Conservation (phyloP, 2,113 vertebrate species). For the Argyrosomus japonicus region DNA sequence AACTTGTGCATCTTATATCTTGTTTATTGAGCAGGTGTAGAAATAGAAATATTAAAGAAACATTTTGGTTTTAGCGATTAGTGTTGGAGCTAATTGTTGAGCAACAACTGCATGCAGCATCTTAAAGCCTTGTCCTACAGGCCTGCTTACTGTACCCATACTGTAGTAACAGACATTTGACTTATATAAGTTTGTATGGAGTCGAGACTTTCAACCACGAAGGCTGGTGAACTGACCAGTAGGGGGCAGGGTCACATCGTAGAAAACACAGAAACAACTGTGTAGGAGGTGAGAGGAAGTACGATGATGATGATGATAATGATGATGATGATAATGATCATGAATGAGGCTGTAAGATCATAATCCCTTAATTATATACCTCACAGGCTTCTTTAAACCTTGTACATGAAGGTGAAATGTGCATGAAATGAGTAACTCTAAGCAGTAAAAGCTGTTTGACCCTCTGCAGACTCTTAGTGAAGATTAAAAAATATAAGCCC, state of each 20-base stretch:
- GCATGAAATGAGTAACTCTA: constrained; percentile 28
- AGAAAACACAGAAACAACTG: constrained; percentile 4
- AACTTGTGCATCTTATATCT: not conserved
- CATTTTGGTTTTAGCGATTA: not conserved
- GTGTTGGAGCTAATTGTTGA: not conserved
- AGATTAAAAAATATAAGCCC: not conserved
- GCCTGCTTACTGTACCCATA: not conserved
- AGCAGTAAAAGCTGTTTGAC: constrained; percentile 13
- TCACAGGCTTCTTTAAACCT: not conserved
- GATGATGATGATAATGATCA: constrained; percentile 29
- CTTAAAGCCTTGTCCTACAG: not conserved
- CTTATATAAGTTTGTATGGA: not conserved
- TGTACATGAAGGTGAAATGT: constrained; percentile 52
- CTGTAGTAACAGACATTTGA: too few relatives aligned
- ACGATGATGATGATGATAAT: constrained; percentile 5
- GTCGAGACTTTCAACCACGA: not conserved
- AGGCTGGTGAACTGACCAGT: not conserved
- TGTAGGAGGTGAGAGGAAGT: not conserved
- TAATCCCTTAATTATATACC: not conserved
- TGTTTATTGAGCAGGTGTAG: not conserved
- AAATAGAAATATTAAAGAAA: not conserved
- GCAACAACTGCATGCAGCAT: not conserved
- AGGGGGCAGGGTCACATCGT: not conserved
- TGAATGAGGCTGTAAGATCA: not conserved
- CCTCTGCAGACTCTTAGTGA: not conserved